phyloP scores from a whole-genome alignment of 2,888 invertebrate genomes.

The Oligia fasciuncula region DNA sequence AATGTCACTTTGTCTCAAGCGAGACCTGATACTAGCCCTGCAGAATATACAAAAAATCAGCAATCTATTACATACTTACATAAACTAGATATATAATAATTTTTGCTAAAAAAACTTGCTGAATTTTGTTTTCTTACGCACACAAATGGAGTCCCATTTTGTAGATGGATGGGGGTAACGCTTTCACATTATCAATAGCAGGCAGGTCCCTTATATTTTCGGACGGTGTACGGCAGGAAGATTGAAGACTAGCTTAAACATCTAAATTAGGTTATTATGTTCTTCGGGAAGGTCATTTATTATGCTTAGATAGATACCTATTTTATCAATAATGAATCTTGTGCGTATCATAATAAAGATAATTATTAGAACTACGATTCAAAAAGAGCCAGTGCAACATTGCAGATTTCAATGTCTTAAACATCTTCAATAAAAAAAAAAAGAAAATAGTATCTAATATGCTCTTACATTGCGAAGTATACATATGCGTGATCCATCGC shows the following conservation, averaged over 20 bases:
- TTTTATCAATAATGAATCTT: background rate
- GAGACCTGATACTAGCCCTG: no score
- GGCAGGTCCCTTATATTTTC: conserved; percentile 42
- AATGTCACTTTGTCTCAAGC: no score
- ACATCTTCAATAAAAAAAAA: background rate
- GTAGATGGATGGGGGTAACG: conserved; percentile 48
- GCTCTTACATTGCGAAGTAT: background rate
- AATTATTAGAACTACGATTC: no score
- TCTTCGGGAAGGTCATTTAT: background rate
- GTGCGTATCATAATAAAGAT: no score
- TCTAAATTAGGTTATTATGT: conserved; percentile 29
- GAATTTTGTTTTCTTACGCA: conserved; percentile 42
- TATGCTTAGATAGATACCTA: background rate
- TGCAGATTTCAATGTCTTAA: background rate
- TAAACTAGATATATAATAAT: conserved; percentile 3
- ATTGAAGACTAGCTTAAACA: conserved; percentile 40
- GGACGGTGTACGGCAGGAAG: conserved; percentile 25
- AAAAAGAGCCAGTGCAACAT: background rate
- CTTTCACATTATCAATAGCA: conserved; percentile 46
- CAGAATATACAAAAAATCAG: no score
- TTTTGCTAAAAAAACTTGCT: conserved; percentile 22
- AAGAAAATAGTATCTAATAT: background rate
- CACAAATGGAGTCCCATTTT: conserved; percentile 48
- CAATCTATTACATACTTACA: no score
- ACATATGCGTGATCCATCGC: background rate